Evolutionary conservation across 92 coral and sea anemone species (phyloP).

Genomic region (Epizoanthus rinbou): DNA sequence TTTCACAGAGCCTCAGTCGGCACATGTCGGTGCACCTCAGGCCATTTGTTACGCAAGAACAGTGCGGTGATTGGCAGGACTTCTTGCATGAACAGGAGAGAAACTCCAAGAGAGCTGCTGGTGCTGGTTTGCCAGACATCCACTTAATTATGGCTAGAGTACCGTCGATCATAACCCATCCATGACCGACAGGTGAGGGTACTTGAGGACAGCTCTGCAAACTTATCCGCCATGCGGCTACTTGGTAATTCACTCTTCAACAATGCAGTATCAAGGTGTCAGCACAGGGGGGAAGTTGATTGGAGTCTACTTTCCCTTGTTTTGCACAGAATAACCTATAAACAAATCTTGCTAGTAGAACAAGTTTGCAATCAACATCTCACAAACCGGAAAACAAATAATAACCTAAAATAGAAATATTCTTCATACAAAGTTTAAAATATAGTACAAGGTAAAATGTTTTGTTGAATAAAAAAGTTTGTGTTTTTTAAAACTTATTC

Average conservation of each 20-base stretch:
- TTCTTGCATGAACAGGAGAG: conserved; percentile 45
- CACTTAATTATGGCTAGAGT: conserved; percentile 41
- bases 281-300: conserved; percentile 1
- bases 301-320: too few relatives aligned
- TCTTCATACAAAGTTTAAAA: too few relatives aligned
- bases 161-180: conserved; percentile 46
- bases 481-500: too few relatives aligned
- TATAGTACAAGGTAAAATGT: too few relatives aligned
- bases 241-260: conserved; percentile 58
- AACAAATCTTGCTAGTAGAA: not conserved
- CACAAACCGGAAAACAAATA: conserved; percentile 9
- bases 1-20: conserved; percentile 56
- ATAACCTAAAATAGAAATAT: too few relatives aligned
- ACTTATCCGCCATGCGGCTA: conserved; percentile 55
- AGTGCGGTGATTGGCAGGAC: conserved; percentile 51
- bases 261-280: conserved; percentile 50
- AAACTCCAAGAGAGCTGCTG: conserved; percentile 47
- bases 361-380: conserved; percentile 1
- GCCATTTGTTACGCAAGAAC: conserved; percentile 58
- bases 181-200: conserved; percentile 60
- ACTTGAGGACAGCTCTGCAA: conserved; percentile 55
- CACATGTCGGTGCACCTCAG: conserved; percentile 65
- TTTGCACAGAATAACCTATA: conserved; percentile 41
- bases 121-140: conserved; percentile 53
- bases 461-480: too few relatives aligned